phyloP scores from a whole-genome alignment of 2,888 invertebrate species.

The Alentia gelatinosa region DNA sequence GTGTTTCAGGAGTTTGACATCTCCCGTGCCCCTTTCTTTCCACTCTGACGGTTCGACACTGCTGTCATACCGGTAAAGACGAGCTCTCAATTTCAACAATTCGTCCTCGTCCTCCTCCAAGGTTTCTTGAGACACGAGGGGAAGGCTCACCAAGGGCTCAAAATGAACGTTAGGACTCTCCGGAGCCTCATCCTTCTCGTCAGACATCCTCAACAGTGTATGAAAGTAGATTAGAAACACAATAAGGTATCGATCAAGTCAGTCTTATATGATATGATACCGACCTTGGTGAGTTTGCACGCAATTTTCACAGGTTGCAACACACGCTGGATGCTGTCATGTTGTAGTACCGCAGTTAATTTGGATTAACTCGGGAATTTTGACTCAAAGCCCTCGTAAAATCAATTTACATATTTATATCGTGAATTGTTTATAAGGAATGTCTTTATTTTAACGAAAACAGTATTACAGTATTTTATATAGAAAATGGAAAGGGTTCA shows the following conservation, averaged over 20 bases:
- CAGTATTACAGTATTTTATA: too few species aligned
- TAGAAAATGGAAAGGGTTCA: too few species aligned
- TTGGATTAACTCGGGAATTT: too few species aligned
- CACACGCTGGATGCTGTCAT: background rate
- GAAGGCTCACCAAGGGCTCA: conserved; percentile 88
- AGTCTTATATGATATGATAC: background rate
- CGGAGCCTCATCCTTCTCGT: conserved; percentile 71
- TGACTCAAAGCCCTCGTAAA: too few species aligned
- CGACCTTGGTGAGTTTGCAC: background rate
- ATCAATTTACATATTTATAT: too few species aligned
- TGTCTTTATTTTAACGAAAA: too few species aligned
- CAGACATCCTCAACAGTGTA: too few species aligned
- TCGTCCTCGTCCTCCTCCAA: conserved; percentile 91
- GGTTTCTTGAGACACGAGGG: conserved; percentile 87
- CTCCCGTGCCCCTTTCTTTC: conserved; percentile 90
- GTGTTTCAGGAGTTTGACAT: conserved; percentile 89
- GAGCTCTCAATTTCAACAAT: conserved; percentile 85
- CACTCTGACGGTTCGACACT: conserved; percentile 76
- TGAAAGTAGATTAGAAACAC: too few species aligned
- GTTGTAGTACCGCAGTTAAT: background rate
- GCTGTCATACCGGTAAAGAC: conserved; percentile 77
- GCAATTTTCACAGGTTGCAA: background rate
- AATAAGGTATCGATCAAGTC: too few species aligned
- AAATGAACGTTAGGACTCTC: conserved; percentile 85
- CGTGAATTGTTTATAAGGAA: too few species aligned